Evolutionary conservation across 2,797 vertebrate species (phyloP).

Genomic region (Onychomys leucogaster): DNA sequence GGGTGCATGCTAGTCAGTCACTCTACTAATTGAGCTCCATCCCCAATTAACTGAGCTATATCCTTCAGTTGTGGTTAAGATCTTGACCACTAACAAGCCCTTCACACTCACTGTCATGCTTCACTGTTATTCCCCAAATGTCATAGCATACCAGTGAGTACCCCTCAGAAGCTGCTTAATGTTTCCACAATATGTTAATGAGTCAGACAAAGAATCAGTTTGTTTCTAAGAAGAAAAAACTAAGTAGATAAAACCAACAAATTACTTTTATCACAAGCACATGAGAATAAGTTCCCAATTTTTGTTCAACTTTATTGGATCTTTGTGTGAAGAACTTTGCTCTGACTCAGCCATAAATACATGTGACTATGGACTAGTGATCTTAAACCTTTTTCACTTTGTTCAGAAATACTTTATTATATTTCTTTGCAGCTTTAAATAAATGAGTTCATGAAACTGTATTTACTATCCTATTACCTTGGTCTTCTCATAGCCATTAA

Average conservation of each 20-base stretch:
- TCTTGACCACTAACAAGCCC: fast-evolving
- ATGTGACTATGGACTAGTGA: neutral
- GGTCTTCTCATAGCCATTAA: neutral
- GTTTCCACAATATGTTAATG: neutral
- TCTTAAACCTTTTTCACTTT: neutral
- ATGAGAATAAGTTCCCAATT: neutral
- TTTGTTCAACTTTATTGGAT: neutral
- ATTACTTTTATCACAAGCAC: neutral
- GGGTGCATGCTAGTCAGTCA: neutral
- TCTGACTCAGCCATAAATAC: neutral
- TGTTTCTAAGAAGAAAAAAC: neutral
- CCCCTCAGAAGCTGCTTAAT: neutral
- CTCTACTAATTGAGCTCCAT: neutral
- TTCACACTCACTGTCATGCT: fast-evolving
- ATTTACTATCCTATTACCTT: neutral
- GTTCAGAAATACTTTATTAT: neutral
- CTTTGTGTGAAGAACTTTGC: neutral
- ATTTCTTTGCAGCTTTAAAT: neutral
- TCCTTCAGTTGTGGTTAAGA: neutral
- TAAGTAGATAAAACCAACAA: neutral
- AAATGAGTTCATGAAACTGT: neutral
- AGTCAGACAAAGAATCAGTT: neutral
- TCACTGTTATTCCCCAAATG: fast-evolving
- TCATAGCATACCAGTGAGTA: fast-evolving
- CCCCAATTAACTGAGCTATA: neutral